A percentile compares a stretch with the other conserved stretches of the same genome.
Conservation (phyloP, 2,113 vertebrate species). For the Xyrauchen texanus region DNA sequence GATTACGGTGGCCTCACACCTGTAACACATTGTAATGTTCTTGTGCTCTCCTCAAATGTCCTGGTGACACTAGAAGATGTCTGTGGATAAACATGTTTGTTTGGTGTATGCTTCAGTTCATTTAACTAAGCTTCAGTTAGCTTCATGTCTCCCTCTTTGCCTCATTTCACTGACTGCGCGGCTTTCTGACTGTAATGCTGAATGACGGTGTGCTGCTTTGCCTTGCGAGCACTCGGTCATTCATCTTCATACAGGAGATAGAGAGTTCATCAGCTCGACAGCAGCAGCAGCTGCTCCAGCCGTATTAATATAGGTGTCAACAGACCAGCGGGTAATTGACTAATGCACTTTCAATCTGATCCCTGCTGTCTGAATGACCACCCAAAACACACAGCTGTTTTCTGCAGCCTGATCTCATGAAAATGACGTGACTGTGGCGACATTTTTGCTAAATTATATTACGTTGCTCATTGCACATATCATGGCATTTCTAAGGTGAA, state of each 20-base stretch:
- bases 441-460: too few species aligned
- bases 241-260: constrained; percentile 40
- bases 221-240: constrained; percentile 26
- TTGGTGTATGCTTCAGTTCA: constrained; percentile 29
- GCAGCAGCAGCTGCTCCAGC: constrained; percentile 34
- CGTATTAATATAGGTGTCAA: constrained; percentile 55
- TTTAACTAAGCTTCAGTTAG: constrained; percentile 30
- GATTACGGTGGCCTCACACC: constrained; percentile 42
- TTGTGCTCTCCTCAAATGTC: constrained; percentile 23
- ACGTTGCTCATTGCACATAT: too few species aligned
- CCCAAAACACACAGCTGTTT: not conserved
- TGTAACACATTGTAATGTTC: constrained; percentile 56
- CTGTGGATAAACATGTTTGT: constrained; percentile 54
- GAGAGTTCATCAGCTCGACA: constrained; percentile 37
- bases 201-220: constrained; percentile 7
- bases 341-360: constrained; percentile 50
- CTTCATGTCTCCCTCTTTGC: not conserved
- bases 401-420: too few species aligned
- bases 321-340: constrained; percentile 50
- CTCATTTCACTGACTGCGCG: not conserved
- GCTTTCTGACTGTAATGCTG: constrained; percentile 15
- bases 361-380: constrained; percentile 35
- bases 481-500: too few species aligned
- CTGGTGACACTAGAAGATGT: constrained; percentile 46
- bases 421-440: too few species aligned